These are phyloP conservation scores for Leptonema lineaticorne DNA, from an alignment of 1,140 invertebrate species.

Conservation along the genomic window DNA sequence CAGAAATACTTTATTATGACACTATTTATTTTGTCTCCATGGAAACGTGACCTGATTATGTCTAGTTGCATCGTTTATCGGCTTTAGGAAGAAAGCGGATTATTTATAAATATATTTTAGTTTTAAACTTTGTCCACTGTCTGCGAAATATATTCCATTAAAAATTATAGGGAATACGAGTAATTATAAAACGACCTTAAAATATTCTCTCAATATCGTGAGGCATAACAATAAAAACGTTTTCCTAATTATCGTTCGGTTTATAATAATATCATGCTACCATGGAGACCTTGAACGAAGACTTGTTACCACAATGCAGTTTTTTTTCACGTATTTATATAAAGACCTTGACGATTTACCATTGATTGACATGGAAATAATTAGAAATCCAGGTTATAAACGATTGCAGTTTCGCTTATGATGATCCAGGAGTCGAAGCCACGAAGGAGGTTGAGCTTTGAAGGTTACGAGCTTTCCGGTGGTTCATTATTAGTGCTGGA, in stretches of 20 bases:
- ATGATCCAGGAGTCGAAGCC: neutral
- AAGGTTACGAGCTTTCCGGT: neutral
- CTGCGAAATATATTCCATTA: too few relatives aligned
- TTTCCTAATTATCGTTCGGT: conserved; percentile 2
- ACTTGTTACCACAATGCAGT: neutral
- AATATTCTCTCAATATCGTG: neutral
- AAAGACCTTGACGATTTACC: neutral
- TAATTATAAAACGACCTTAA: too few relatives aligned
- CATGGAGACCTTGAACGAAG: neutral
- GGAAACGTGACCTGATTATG: too few relatives aligned
- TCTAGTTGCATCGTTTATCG: too few relatives aligned
- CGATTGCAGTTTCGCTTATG: neutral
- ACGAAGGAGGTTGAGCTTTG: neutral
- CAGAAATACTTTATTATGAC: too few relatives aligned
- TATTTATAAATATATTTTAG: too few relatives aligned
- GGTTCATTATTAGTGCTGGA: conserved; percentile 12
- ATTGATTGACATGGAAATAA: neutral
- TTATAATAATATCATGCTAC: neutral
- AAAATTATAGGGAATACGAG: too few relatives aligned
- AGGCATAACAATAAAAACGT: neutral
- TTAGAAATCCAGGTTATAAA: neutral
- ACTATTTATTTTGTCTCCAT: too few relatives aligned
- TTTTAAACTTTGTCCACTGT: too few relatives aligned
- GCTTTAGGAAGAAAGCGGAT: too few relatives aligned
- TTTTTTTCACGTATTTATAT: neutral